These are phyloP conservation scores for Hydractinia symbiolongicarpus DNA, from an alignment of 30 jellyfish, hydroid and myxozoan genomes.

Conservation along the genomic window DNA sequence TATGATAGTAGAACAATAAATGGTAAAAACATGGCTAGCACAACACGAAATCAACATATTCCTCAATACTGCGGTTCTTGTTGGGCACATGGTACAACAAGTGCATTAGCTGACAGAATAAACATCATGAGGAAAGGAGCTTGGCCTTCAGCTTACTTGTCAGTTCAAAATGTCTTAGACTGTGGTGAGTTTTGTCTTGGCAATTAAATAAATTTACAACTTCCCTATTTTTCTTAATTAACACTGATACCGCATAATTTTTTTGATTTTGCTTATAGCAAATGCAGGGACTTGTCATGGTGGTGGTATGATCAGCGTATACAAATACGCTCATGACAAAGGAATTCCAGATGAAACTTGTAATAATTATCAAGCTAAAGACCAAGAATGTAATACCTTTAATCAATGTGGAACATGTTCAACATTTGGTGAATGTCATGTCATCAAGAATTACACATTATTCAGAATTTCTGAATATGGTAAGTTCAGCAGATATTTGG, in stretches of 20 bases:
- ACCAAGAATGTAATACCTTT: slow-evolving; percentile 63
- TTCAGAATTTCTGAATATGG: slow-evolving; percentile 78
- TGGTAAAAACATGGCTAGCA: slow-evolving; percentile 65
- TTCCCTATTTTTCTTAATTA: background rate
- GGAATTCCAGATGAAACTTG: slow-evolving; percentile 98
- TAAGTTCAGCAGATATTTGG: slow-evolving; percentile 15
- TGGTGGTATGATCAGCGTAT: slow-evolving; percentile 84
- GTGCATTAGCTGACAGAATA: slow-evolving; percentile 84
- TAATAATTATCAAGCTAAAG: slow-evolving; percentile 86
- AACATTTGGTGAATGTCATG: slow-evolving; percentile 68
- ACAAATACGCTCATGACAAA: slow-evolving; percentile 54
- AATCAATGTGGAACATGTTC: slow-evolving; percentile 91
- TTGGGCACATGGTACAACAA: slow-evolving; percentile 95
- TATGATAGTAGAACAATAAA: slow-evolving; percentile 70
- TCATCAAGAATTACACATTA: slow-evolving; percentile 42
- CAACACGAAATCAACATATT: slow-evolving; percentile 83
- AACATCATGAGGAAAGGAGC: slow-evolving; percentile 74
- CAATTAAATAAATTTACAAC: background rate
- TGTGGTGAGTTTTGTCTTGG: slow-evolving; percentile 59
- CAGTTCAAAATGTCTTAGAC: slow-evolving; percentile 87
- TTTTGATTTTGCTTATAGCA: slow-evolving; percentile 19
- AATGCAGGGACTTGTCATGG: slow-evolving; percentile 97
- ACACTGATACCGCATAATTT: background rate
- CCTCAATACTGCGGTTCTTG: slow-evolving; percentile 99
- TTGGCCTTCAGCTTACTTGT: slow-evolving; percentile 83